These are phyloP conservation scores for Phalacrocorax aristotelis DNA, from an alignment of 2,113 vertebrate species.

Conservation along the genomic window DNA sequence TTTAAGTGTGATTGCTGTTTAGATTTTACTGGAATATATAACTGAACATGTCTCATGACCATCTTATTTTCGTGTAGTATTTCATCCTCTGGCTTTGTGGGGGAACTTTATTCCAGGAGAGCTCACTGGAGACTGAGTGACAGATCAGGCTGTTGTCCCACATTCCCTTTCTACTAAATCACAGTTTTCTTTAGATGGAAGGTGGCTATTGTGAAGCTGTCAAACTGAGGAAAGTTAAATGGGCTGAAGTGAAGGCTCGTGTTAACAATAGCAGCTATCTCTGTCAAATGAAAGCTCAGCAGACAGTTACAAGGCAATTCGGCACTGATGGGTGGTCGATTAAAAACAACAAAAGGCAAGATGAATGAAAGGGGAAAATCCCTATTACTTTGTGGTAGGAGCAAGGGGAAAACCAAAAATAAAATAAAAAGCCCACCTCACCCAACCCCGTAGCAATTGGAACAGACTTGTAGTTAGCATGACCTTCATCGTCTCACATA, in stretches of 20 bases:
- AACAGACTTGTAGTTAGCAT: constrained; percentile 17
- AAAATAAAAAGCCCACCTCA: constrained; percentile 59
- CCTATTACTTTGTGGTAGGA: constrained; percentile 43
- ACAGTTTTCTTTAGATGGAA: constrained; percentile 74
- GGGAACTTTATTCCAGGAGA: constrained; percentile 61
- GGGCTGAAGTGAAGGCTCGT: constrained; percentile 68
- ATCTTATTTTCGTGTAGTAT: constrained; percentile 32
- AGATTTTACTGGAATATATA: constrained; percentile 23
- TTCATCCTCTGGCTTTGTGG: constrained; percentile 46
- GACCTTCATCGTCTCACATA: constrained; percentile 55
- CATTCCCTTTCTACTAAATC: constrained; percentile 77
- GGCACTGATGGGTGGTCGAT: constrained; percentile 70
- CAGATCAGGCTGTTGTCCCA: constrained; percentile 69
- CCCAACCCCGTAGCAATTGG: constrained; percentile 28
- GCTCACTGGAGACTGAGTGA: constrained; percentile 67
- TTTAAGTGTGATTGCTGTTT: neutral
- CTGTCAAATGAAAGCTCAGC: constrained; percentile 71
- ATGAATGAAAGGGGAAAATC: constrained; percentile 58
- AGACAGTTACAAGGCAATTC: constrained; percentile 76
- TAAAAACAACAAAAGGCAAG: constrained; percentile 74
- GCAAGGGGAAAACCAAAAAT: constrained; percentile 39
- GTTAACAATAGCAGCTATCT: constrained; percentile 77
- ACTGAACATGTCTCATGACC: constrained; percentile 10
- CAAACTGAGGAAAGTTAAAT: constrained; percentile 76
- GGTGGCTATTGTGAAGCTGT: constrained; percentile 79